These are phyloP conservation scores for Seriola rivoliana DNA, from an alignment of 2,113 vertebrate species.

Conservation along the genomic window DNA sequence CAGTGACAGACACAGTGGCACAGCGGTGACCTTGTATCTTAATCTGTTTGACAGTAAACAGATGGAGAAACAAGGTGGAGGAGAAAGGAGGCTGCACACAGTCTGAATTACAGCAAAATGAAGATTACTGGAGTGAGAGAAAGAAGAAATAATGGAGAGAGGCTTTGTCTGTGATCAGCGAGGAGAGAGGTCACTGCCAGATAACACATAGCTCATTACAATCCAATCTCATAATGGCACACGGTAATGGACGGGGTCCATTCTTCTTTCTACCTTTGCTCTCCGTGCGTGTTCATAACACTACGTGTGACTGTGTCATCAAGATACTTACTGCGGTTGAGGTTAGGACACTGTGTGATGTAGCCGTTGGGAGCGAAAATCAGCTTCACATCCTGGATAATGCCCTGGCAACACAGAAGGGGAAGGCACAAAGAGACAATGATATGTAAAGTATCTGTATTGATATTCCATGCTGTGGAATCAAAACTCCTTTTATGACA, in stretches of 20 bases:
- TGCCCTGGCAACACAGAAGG: conserved; percentile 83
- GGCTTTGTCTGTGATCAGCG: conserved; percentile 5
- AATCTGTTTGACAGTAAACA: conserved; percentile 66
- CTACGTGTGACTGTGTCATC: not conserved
- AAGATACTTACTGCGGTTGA: conserved; percentile 94
- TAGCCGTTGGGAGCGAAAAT: conserved; percentile 95
- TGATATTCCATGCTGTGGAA: too few relatives aligned
- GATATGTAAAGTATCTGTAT: not conserved
- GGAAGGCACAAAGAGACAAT: not conserved
- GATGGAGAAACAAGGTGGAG: conserved; percentile 20
- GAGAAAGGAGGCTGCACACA: conserved; percentile 7
- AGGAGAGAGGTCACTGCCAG: conserved; percentile 16
- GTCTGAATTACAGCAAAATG: conserved; percentile 38
- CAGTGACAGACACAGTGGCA: conserved; percentile 51
- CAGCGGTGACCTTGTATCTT: conserved; percentile 56
- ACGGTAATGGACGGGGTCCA: not conserved
- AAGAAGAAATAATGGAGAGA: not conserved
- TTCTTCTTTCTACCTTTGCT: not conserved
- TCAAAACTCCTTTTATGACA: too few relatives aligned
- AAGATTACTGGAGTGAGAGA: conserved; percentile 31
- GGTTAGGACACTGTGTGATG: conserved; percentile 94
- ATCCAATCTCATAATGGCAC: conserved; percentile 5
- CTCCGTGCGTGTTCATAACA: not conserved
- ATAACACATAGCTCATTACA: conserved; percentile 22
- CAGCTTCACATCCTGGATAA: conserved; percentile 95